phyloP scores from a whole-genome alignment of 2,113 vertebrate genomes.

The Apodemus sylvaticus region DNA sequence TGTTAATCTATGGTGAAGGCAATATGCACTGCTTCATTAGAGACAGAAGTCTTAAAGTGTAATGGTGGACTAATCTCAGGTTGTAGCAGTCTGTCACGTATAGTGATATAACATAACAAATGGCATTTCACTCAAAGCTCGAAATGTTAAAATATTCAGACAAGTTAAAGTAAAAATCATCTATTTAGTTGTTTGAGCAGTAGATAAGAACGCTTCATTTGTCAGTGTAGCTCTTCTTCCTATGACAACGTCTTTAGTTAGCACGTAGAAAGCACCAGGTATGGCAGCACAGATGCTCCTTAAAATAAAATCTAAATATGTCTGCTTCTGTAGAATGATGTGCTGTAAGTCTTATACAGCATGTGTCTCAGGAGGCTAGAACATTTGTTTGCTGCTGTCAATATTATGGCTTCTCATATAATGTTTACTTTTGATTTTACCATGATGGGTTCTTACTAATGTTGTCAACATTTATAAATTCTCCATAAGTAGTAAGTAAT shows the following conservation, averaged over 20 bases:
- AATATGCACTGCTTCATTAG: not conserved
- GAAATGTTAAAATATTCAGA: not conserved
- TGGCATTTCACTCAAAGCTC: not conserved
- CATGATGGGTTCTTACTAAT: not conserved
- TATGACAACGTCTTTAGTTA: not conserved
- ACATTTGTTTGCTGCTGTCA: not conserved
- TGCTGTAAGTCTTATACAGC: not conserved
- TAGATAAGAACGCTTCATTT: slow-evolving; percentile 20
- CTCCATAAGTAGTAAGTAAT: not conserved
- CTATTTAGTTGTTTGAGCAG: not conserved
- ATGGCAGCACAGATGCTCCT: not conserved
- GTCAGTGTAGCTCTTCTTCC: not conserved
- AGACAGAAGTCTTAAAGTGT: not conserved
- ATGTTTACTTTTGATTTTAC: not conserved
- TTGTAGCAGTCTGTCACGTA: not conserved
- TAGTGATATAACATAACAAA: not conserved
- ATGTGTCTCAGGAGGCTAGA: not conserved
- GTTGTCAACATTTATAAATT: not conserved
- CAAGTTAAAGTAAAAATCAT: not conserved
- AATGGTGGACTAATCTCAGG: not conserved
- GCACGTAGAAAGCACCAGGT: rapidly evolving
- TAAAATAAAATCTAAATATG: not conserved
- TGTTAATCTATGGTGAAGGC: slow-evolving; percentile 36
- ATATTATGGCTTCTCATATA: not conserved
- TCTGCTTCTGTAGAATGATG: not conserved